Percentiles rank a stretch among this genome's conserved stretches.
Conservation (phyloP, 2,888 invertebrate genomes). For the Lamellibrachia columna region DNA sequence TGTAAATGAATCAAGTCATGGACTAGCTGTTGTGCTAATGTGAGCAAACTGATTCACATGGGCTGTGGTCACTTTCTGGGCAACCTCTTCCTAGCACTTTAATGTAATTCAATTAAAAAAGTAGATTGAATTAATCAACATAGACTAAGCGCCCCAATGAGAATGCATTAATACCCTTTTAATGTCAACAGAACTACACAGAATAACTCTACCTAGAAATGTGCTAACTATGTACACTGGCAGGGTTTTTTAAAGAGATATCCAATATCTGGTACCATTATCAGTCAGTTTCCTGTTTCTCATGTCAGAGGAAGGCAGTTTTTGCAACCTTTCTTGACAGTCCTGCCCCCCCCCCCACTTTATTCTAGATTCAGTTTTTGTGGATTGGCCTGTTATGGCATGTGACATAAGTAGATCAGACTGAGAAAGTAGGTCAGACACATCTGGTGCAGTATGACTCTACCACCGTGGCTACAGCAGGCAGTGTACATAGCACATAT, state of each 20-base stretch:
- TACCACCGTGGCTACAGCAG: neutral
- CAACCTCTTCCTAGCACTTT: neutral
- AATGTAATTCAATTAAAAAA: neutral
- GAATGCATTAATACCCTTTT: neutral
- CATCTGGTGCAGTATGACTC: neutral
- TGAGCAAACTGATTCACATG: neutral
- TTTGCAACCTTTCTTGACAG: neutral
- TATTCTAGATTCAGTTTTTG: neutral
- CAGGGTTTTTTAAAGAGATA: neutral
- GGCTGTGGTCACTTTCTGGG: neutral
- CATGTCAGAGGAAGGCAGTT: neutral
- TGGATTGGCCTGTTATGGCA: slow-evolving; percentile 16
- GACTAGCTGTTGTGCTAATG: no score
- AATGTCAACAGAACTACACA: neutral
- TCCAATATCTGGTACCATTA: neutral
- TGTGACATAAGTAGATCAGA: neutral
- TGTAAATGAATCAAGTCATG: neutral
- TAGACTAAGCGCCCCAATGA: neutral
- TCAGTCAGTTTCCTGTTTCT: neutral
- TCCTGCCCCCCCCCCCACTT: no score
- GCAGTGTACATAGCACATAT: neutral
- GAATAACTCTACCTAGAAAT: neutral
- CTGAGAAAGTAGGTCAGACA: neutral
- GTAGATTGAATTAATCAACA: neutral
- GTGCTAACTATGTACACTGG: neutral